phyloP scores from a whole-genome alignment of 2,797 vertebrate species.

The Pelobates cultripes region DNA sequence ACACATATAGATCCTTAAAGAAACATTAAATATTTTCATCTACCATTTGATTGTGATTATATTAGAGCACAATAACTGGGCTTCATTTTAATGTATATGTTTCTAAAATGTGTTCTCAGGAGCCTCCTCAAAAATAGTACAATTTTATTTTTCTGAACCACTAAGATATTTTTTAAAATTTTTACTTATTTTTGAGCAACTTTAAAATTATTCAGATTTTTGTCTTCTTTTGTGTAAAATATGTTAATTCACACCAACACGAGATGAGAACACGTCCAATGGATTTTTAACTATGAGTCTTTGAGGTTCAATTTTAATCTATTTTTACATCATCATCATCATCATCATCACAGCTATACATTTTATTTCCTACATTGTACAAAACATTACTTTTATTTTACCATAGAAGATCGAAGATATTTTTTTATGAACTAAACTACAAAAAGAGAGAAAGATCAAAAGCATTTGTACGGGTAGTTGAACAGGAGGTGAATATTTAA shows the following conservation, averaged over 20 bases:
- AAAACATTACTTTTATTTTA: conserved; percentile 15
- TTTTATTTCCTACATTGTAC: conserved; percentile 6
- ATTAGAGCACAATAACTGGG: no score
- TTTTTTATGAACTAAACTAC: conserved; percentile 66
- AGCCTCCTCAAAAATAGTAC: not conserved
- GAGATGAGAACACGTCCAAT: not conserved
- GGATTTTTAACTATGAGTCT: not conserved
- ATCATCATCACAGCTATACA: not conserved
- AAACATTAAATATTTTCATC: no score
- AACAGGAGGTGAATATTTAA: conserved; percentile 88
- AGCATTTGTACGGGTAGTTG: conserved; percentile 73
- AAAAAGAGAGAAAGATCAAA: conserved; percentile 77
- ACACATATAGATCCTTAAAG: no score
- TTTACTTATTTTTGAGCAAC: not conserved
- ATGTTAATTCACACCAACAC: conserved; percentile 1
- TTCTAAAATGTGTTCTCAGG: no score
- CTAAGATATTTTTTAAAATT: not conserved
- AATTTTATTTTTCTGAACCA: not conserved
- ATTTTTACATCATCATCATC: not conserved
- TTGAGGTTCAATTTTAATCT: not conserved
- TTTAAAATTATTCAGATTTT: not conserved
- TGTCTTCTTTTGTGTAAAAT: not conserved
- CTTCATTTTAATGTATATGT: no score
- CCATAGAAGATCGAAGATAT: conserved; percentile 59
- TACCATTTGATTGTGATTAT: no score